Conservation (phyloP, 2,888 invertebrate species). For the Drosophila nr. medialis region DNA sequence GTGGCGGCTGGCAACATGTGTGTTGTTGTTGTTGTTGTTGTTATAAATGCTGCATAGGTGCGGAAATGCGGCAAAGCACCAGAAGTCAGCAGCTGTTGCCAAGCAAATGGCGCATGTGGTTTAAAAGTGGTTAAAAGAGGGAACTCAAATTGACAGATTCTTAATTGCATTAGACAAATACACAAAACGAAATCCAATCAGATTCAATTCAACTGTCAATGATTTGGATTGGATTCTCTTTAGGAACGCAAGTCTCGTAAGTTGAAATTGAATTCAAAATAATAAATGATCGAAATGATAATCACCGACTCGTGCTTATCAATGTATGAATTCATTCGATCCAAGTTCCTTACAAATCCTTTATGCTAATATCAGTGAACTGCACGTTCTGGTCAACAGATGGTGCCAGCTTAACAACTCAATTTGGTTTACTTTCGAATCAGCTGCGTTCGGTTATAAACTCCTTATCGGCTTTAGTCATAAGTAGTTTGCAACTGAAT, state of each 20-base stretch:
- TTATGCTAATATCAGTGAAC: background rate
- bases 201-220: background rate
- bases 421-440: constrained; percentile 3
- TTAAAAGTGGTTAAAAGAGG: constrained; percentile 1
- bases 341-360: background rate
- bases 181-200: background rate
- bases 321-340: background rate
- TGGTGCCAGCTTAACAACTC: constrained; percentile 14
- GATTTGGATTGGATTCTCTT: background rate
- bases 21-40: constrained; percentile 5
- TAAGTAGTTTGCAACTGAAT: background rate
- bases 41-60: constrained; percentile 27
- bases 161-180: background rate
- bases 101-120: constrained; percentile 1
- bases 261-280: background rate
- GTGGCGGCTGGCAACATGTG: background rate
- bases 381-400: constrained; percentile 13
- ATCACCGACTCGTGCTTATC: background rate
- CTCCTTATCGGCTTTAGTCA: constrained; percentile 5
- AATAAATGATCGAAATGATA: background rate
- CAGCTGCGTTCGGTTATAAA: constrained; percentile 2
- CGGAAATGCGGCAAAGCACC: constrained; percentile 20
- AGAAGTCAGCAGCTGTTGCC: constrained; percentile 16
- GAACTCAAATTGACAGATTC: background rate
- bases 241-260: background rate